Conservation (phyloP, 2,888 invertebrate species). For the Malthinus flaveolus region DNA sequence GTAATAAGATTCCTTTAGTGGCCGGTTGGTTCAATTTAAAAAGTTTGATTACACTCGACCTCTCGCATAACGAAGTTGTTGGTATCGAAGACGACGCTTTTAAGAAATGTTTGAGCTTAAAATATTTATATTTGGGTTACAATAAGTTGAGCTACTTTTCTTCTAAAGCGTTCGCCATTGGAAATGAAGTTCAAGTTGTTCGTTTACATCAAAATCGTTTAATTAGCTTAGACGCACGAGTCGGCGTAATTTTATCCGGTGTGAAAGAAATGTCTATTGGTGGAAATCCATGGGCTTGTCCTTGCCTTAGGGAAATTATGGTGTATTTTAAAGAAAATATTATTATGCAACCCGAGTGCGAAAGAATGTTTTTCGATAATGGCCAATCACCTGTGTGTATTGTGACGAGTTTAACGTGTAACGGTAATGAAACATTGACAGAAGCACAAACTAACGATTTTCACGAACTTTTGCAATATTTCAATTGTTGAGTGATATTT, state of each 20-base stretch:
- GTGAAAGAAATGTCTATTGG: slow-evolving; percentile 24
- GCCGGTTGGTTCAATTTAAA: slow-evolving; percentile 6
- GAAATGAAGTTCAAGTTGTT: neutral
- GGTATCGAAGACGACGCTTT: slow-evolving; percentile 18
- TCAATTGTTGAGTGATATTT: slow-evolving; percentile 4
- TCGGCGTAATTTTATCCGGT: slow-evolving; percentile 4
- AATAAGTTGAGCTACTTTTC: slow-evolving; percentile 23
- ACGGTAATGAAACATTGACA: slow-evolving; percentile 10
- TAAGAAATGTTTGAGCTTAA: slow-evolving; percentile 14
- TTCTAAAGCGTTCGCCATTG: slow-evolving; percentile 3
- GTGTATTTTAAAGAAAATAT: slow-evolving; percentile 1
- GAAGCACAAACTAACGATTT: neutral
- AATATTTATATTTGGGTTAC: slow-evolving; percentile 17
- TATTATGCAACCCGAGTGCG: slow-evolving; percentile 18
- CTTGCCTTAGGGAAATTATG: slow-evolving; percentile 20
- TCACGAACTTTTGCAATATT: neutral
- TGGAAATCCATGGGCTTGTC: slow-evolving; percentile 32
- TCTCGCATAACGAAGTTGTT: slow-evolving; percentile 25
- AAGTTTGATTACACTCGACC: slow-evolving; percentile 23
- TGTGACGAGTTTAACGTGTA: slow-evolving; percentile 2
- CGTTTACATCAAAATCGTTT: slow-evolving; percentile 17
- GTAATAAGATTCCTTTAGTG: slow-evolving; percentile 21
- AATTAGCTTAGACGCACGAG: slow-evolving; percentile 1
- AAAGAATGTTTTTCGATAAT: slow-evolving; percentile 8
- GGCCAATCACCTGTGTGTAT: slow-evolving; percentile 16